Conservation (phyloP, 2,113 vertebrate genomes). For the Neodon shergylaensis region DNA sequence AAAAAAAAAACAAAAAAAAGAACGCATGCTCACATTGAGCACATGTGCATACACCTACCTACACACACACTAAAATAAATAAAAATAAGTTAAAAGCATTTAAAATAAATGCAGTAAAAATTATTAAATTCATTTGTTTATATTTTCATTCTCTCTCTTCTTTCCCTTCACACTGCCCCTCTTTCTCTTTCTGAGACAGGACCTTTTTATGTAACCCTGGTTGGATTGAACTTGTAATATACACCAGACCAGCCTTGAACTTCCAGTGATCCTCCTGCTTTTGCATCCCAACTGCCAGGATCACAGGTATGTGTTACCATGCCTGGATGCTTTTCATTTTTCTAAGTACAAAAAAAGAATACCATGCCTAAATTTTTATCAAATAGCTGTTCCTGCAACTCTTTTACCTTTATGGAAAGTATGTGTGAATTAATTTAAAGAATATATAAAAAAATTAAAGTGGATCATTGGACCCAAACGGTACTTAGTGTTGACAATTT, state of each 20-base stretch:
- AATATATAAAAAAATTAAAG: constrained; percentile 27
- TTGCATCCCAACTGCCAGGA: not conserved
- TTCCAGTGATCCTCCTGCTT: not conserved
- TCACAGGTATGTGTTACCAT: not conserved
- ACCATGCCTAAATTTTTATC: not conserved
- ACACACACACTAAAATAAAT: too few relatives aligned
- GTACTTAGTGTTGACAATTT: not conserved
- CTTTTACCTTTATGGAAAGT: constrained; percentile 14
- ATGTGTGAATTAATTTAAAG: constrained; percentile 21
- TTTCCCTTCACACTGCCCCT: too few relatives aligned
- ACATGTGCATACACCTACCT: too few relatives aligned
- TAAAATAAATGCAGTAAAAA: too few relatives aligned
- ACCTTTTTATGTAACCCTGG: not conserved
- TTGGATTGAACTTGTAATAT: not conserved
- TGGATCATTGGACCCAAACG: not conserved
- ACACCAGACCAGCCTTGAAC: not conserved
- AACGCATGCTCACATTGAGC: too few relatives aligned
- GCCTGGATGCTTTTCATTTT: constrained; percentile 1
- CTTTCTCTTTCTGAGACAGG: not conserved
- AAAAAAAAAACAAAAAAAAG: too few relatives aligned
- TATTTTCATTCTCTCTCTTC: not conserved
- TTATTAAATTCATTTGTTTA: not conserved
- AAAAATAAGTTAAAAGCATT: too few relatives aligned
- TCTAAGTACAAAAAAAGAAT: constrained; percentile 13
- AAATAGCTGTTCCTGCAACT: not conserved